Conservation (phyloP, 2,888 invertebrate genomes). For the Homarus gammarus region DNA sequence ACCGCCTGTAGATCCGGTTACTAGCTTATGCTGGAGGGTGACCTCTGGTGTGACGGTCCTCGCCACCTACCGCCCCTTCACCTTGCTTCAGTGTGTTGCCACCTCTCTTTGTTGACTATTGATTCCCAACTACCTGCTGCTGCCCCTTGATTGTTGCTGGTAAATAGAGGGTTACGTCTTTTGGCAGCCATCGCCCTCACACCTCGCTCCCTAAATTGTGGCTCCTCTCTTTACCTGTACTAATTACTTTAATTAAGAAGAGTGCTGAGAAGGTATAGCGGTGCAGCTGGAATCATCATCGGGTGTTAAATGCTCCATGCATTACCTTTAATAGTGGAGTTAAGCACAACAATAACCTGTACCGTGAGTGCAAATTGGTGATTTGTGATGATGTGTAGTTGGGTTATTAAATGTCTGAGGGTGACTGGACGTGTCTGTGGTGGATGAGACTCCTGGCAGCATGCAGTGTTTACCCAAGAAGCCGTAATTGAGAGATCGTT, state of each 20-base stretch:
- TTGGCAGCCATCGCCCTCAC: neutral
- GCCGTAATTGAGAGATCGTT: neutral
- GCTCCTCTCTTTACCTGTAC: neutral
- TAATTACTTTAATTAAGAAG: neutral
- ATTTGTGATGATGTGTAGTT: neutral
- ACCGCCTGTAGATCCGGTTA: too few relatives aligned
- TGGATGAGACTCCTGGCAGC: too few relatives aligned
- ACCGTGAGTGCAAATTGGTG: neutral
- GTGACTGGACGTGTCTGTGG: neutral
- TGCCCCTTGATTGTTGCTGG: constrained; percentile 5
- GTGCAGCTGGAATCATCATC: neutral
- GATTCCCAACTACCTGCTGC: constrained; percentile 9
- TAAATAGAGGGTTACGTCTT: constrained; percentile 9
- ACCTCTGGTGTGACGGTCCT: neutral
- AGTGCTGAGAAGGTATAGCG: neutral
- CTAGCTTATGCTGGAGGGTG: neutral
- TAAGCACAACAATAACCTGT: neutral
- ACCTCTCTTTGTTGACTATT: neutral
- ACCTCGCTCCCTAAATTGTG: neutral
- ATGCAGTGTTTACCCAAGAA: neutral
- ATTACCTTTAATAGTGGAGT: neutral
- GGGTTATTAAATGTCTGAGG: neutral
- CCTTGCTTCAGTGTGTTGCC: neutral
- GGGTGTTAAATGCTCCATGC: neutral
- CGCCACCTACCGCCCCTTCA: neutral